A percentile compares a stretch with the other conserved stretches of the same genome.
Conservation (phyloP, 2,797 vertebrate genomes). For the Corythornis leucogaster region DNA sequence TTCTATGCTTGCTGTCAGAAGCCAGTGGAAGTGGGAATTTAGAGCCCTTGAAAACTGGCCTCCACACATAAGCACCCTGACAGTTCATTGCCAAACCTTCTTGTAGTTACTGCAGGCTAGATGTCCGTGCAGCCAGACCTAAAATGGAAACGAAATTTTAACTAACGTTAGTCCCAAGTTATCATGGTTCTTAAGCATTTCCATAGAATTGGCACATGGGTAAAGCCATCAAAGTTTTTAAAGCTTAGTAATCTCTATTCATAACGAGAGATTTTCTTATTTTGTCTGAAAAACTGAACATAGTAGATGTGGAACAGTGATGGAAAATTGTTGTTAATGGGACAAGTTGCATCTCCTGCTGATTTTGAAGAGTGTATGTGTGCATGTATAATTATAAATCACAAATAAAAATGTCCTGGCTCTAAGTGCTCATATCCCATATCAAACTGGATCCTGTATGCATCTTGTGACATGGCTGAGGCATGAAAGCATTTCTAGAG, state of each 20-base stretch:
- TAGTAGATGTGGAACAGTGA: background rate
- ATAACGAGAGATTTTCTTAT: background rate
- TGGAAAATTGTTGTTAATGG: conserved; percentile 14
- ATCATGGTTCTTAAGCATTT: background rate
- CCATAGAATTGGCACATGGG: background rate
- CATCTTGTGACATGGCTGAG: conserved; percentile 42
- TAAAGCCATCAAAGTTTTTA: background rate
- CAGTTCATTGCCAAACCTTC: background rate
- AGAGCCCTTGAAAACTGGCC: background rate
- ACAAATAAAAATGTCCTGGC: conserved; percentile 61
- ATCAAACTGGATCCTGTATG: conserved; percentile 38
- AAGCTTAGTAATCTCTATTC: background rate
- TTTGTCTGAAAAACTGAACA: background rate
- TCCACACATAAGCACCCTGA: background rate
- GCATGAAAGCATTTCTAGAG: conserved; percentile 53
- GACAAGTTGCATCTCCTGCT: conserved; percentile 27
- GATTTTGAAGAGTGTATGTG: conserved; percentile 2
- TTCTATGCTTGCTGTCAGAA: conserved; percentile 8
- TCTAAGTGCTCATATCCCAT: conserved; percentile 18
- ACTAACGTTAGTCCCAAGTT: background rate
- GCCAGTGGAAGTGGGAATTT: background rate
- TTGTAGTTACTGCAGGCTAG: background rate
- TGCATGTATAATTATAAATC: conserved; percentile 26
- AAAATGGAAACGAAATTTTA: conserved; percentile 37
- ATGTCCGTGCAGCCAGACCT: conserved; percentile 4